Base-by-base conservation (phyloP, 2,797 vertebrate genomes). In the Eutrigla gurnardus region DNA sequence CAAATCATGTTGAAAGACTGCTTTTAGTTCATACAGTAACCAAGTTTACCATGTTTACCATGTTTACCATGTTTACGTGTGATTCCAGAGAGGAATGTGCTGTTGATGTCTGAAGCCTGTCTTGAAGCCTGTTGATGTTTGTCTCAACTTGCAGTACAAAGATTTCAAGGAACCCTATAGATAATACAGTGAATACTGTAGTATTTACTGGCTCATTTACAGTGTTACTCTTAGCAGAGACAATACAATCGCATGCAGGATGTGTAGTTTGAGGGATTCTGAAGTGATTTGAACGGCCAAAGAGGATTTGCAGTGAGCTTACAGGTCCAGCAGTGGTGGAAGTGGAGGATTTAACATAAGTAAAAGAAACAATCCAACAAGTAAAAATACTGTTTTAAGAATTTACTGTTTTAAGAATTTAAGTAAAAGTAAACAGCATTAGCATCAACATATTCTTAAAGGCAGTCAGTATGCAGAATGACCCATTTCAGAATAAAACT, bases 131-230 rank as follows among this genome's bases (percentile, higher is more conserved):
- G 9, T n/a, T 5, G 11, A 39, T 49, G 40, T 1, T 59, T 65
- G 80, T 63, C 77, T 25, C 39, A 66, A 81, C 84, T 78, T 78
- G 81, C 11, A n/a, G 17, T 6, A 14, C 7, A 35, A 33, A 62
- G 49, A 59, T 39, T 45, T 40, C 7, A 61, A 39, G 4, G 65
- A 18, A 25, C 25, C 25, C 25, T 25, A 2, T 1, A 25, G 25
- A 1, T 25, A 25, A 25, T 25, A 18, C 35, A 15, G 10, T 7
- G 18, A 13, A 36, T 18, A 37, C n/a, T 11, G 35, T 60, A 47
- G 15, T 17, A 32, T 11, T 43, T n/a, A 25, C 42, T 37, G 17
- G 33, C 25, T 50, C 0, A 35, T 14, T 32, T 13, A 50, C 11
- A 13, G 14, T n/a, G 17, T 43, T 8, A 33, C 45, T 18, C 11